These are phyloP conservation scores for Apodemia duryi DNA, from an alignment of 2,888 invertebrate genomes.

Conservation along the genomic window DNA sequence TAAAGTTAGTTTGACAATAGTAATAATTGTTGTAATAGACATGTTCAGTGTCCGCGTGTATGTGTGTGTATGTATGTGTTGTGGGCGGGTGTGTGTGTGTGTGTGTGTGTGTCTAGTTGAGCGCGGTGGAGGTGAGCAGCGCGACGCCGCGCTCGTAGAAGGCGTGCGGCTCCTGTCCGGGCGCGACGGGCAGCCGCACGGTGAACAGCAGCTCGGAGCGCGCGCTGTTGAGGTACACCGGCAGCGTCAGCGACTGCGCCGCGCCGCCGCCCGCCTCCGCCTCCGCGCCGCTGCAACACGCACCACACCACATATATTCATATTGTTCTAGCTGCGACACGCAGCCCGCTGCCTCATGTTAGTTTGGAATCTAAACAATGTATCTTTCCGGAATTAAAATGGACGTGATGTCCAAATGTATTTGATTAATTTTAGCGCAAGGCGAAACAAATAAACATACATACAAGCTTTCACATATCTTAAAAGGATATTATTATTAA, in stretches of 20 bases:
- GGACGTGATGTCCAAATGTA: too few species aligned
- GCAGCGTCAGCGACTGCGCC: constrained; percentile 87
- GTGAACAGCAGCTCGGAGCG: constrained; percentile 97
- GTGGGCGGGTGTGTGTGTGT: neutral
- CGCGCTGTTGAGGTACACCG: constrained; percentile 98
- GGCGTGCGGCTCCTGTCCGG: constrained; percentile 94
- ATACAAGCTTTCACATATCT: too few species aligned
- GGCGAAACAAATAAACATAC: too few species aligned
- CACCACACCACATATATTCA: neutral
- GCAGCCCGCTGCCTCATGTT: too few species aligned
- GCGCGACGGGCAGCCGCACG: constrained; percentile 94
- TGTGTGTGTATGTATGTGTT: neutral
- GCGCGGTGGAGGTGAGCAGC: constrained; percentile 93
- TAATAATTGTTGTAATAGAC: too few species aligned
- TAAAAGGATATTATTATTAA: too few species aligned
- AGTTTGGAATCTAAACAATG: too few species aligned
- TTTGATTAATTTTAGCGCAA: too few species aligned
- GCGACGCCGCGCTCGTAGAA: constrained; percentile 99
- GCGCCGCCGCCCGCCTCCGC: constrained; percentile 61
- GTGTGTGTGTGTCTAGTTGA: constrained; percentile 80
- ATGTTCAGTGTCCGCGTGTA: too few species aligned
- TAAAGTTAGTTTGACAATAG: too few species aligned
- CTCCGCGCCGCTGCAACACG: constrained; percentile 54
- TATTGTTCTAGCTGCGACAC: too few species aligned
- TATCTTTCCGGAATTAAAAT: too few species aligned